Conservation (phyloP, 2,797 vertebrate genomes). For the Crocidura indochinensis region DNA sequence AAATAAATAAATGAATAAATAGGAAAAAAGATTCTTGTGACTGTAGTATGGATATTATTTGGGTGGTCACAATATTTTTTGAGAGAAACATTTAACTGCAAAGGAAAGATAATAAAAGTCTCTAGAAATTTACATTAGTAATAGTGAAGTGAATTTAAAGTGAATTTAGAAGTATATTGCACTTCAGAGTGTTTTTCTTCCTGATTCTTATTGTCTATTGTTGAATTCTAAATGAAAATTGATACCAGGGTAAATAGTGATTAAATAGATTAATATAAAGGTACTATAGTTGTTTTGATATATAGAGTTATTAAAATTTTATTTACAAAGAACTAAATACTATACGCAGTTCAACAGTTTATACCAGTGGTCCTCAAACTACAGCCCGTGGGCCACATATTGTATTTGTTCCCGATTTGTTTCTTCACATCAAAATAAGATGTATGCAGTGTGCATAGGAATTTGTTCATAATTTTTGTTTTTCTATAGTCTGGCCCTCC, state of each 20-base stretch:
- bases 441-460: too few species aligned
- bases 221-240: constrained; percentile 17
- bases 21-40: not conserved
- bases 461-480: too few species aligned
- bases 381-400: too few species aligned
- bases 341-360: not conserved
- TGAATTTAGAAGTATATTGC: not conserved
- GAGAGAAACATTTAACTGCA: not conserved
- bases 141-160: not conserved
- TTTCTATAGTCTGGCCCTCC: too few species aligned
- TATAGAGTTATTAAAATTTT: constrained; percentile 31
- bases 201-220: not conserved
- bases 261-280: constrained; percentile 34
- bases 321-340: not conserved
- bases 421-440: too few species aligned
- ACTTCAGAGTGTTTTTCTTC: not conserved
- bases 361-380: too few species aligned
- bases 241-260: not conserved
- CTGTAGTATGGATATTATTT: not conserved
- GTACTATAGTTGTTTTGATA: not conserved
- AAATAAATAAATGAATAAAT: too few species aligned
- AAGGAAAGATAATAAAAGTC: constrained; percentile 11
- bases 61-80: not conserved
- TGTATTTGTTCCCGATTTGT: too few species aligned
- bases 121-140: not conserved